Evolutionary conservation across 2,113 vertebrate species (phyloP).

Genomic region (Bubo blakistoni): DNA sequence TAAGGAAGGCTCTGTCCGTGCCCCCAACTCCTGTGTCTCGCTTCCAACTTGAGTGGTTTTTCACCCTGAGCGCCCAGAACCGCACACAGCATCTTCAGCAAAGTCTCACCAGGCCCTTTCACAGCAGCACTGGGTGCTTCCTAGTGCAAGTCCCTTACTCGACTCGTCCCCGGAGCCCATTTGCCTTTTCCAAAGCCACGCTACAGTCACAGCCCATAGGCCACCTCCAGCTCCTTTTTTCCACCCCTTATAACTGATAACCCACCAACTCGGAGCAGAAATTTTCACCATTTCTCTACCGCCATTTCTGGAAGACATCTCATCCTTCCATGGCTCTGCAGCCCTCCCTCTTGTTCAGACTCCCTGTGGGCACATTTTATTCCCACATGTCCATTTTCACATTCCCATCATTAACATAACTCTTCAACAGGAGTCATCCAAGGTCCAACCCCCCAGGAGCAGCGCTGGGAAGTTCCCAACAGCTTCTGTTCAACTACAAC

Average conservation of each 20-base stretch:
- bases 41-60: too few species aligned
- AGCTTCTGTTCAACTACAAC: background rate
- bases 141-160: background rate
- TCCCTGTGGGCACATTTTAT: background rate
- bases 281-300: background rate
- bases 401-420: background rate
- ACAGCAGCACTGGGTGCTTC: background rate
- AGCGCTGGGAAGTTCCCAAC: background rate
- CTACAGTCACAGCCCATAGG: rapidly evolving
- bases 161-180: background rate
- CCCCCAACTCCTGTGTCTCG: background rate
- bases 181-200: background rate
- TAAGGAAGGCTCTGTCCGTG: background rate
- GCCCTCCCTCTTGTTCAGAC: background rate
- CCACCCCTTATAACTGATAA: background rate
- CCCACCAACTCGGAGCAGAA: background rate
- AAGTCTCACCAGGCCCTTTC: background rate
- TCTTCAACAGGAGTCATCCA: background rate
- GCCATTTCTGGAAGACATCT: background rate
- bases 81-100: rapidly evolving
- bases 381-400: background rate
- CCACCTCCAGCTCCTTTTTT: background rate
- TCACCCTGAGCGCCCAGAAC: background rate
- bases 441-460: background rate
- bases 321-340: background rate